Base-by-base conservation (phyloP, 2,888 invertebrate genomes). In the Lycia hirtaria region DNA sequence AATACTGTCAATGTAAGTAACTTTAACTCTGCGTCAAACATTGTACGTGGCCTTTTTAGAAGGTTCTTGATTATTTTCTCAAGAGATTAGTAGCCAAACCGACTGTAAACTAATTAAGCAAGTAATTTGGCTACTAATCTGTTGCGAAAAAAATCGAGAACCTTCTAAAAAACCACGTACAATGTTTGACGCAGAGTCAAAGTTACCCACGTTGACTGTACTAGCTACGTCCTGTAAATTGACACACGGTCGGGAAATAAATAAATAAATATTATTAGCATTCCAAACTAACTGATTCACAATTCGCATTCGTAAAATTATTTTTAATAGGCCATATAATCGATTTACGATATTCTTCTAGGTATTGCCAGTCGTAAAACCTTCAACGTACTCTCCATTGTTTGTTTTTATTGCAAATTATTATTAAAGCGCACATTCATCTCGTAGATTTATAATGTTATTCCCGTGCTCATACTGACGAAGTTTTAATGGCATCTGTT, bases 321-420 rank as follows among this genome's bases (percentile, higher is more conserved):
- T 33, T 48, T 38, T 43, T 33, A 37, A 30, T 19, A 20, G n/a
- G 10, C 10, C 35, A 12, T 35, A 35, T 37, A 20, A 50, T 44
- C 20, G 37, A 28, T 30, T 47, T 41, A 45, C 37, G 47, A 45
- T 26, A 28, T 22, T 26, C 40, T 12, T 30, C 32, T 40, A 43
- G 10, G 28, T 47, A 45, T 52, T 48, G 43, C 19, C 14, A 51
- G 22, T 43, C 52, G 17, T 58, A 45, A 54, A 58, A 53, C 26
- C 32, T 37, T 52, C 41, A 30, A 10, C 48, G 10, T 26, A 43
- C 19, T 49, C 12, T 49, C 49, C n/a, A 26, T 33, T 45, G 48
- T 58, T 58, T 58, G 15, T 54, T 53, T 47, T 54, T 49, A 49
- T 45, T 19, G 49, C 53, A 40, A 48, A 51, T 40, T 38, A 52